Conservation (phyloP, 1,140 invertebrate species). For the Pseudomyrmex concolor region DNA sequence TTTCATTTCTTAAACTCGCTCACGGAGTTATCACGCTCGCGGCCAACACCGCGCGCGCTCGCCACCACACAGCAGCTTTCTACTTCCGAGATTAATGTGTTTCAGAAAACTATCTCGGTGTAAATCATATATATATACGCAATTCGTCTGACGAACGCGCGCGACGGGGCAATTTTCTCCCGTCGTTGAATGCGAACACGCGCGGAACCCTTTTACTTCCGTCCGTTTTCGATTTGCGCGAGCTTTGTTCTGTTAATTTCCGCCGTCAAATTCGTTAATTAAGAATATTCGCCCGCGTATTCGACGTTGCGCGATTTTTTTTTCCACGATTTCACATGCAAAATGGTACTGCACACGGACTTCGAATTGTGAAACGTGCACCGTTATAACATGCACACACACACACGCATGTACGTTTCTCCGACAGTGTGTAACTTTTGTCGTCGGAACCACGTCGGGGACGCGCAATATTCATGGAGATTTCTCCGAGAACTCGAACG, state of each 20-base stretch:
- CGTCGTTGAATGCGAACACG: neutral
- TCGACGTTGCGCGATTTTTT: too few relatives aligned
- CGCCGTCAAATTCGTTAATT: neutral
- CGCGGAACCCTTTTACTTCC: conserved; percentile 7
- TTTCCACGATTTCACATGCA: too few relatives aligned
- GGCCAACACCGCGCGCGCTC: conserved; percentile 14
- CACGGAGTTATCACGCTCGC: conserved; percentile 36
- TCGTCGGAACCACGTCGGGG: neutral
- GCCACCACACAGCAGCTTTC: conserved; percentile 15
- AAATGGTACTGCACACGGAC: too few relatives aligned
- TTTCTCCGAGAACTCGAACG: conserved; percentile 1
- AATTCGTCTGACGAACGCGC: conserved; percentile 19
- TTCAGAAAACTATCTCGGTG: conserved; percentile 49
- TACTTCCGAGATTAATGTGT: conserved; percentile 48
- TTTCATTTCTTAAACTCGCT: conserved; percentile 62
- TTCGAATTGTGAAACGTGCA: too few relatives aligned
- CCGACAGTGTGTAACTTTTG: conserved; percentile 15
- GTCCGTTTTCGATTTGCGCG: conserved; percentile 35
- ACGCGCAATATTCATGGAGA: conserved; percentile 18
- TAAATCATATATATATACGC: conserved; percentile 21
- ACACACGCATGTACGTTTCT: neutral
- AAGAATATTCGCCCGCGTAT: neutral
- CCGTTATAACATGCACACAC: neutral
- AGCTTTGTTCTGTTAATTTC: conserved; percentile 2
- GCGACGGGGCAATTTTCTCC: conserved; percentile 17